Evolutionary conservation across 1,140 invertebrate species (phyloP).

Genomic region (Geopemphigus sp.): DNA sequence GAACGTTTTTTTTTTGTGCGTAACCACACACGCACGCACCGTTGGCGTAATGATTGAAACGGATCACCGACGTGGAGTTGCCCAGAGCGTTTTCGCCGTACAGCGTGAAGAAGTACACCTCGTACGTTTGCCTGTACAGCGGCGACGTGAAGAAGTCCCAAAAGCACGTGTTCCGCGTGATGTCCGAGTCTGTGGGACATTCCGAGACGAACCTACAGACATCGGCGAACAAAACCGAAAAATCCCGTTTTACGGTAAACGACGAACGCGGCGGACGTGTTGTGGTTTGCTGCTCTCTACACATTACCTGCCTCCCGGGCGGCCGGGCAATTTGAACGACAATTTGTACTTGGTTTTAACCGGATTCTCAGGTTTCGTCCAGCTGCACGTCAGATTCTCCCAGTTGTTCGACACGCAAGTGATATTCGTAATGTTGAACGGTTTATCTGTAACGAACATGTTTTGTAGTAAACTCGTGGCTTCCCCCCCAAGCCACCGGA

Average conservation of each 20-base stretch:
- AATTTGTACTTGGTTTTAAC: conserved; percentile 61
- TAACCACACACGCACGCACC: conserved; percentile 51
- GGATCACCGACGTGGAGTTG: conserved; percentile 57
- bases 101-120: conserved; percentile 61
- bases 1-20: too few species aligned
- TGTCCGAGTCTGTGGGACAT: conserved; percentile 51
- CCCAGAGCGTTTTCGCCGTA: conserved; percentile 62
- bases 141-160: conserved; percentile 63
- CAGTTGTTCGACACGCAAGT: conserved; percentile 67
- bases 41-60: conserved; percentile 63
- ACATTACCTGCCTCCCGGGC: conserved; percentile 53
- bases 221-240: not conserved
- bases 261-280: too few species aligned
- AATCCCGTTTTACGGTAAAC: not conserved
- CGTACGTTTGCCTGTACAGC: conserved; percentile 62
- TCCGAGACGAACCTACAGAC: conserved; percentile 50
- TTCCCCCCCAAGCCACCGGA: not conserved
- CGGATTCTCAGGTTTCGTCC: conserved; percentile 60
- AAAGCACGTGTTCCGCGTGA: conserved; percentile 56
- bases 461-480: too few species aligned
- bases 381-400: conserved; percentile 66
- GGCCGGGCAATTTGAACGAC: conserved; percentile 58
- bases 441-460: conserved; percentile 37
- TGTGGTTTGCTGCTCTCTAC: too few species aligned
- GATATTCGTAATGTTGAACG: conserved; percentile 62